Evolutionary conservation across 2,888 invertebrate genomes (phyloP), one percentile per base, ranked within the genome.

Genomic region (Synanthedon formicaeformis): DNA sequence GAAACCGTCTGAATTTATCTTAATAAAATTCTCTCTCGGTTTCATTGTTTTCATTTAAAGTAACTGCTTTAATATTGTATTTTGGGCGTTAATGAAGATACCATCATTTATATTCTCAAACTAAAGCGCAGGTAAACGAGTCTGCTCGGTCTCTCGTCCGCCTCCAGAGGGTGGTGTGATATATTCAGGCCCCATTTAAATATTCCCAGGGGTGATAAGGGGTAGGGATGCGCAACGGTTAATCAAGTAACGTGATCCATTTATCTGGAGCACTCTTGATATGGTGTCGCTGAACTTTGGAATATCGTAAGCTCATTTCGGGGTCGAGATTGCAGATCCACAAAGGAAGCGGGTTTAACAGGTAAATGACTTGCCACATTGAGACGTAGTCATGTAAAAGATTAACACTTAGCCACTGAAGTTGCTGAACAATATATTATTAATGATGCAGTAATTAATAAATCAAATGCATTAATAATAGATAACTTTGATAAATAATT

Each of bases 191-290:
- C 81, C 81, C 82, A 82, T 84, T 85, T 85, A 85, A 86, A 85
- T 84, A 85, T 86, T 83, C 85, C 84, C 84, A 76, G 66, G 82
- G 83, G 84, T 80, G 83, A 79, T 82, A 82, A 84, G 78, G 83
- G 79, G 81, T 71, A 78, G 82, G 82, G 82, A 81, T 84, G 81
- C 74, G 78, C 73, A 72, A 77, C 78, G 82, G 84, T 85, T 86
- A 86, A 86, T 86, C 85, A 86, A 85, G 86, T 86, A 85, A 85
- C 85, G 83, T 82, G 85, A 86, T 84, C 85, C 84, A 83, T 86
- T 86, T 86, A 86, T 86, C 82, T 81, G 75, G 78, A 82, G 83
- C 72, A 77, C 81, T 81, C 82, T 81, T 83, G 84, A 83, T 85
- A 84, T 76, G 76, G 75, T 75, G 75, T 74, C 73, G 73, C 71